A percentile compares a stretch with the other conserved stretches of the same genome.
Conservation (phyloP, 2,797 vertebrate genomes). For the Lepilemur septentrionalis region DNA sequence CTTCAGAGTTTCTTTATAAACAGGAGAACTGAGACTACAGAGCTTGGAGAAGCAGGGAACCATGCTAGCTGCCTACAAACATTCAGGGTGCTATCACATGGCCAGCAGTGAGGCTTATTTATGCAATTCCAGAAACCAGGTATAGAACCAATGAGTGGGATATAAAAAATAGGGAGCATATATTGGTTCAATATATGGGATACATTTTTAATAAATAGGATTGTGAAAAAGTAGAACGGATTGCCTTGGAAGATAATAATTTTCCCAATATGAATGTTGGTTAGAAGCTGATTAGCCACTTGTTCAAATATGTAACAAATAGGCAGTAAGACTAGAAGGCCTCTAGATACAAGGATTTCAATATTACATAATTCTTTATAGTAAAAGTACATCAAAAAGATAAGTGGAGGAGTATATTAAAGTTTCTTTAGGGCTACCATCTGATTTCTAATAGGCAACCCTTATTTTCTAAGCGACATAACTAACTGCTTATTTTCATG, state of each 20-base stretch:
- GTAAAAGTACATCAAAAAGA: neutral
- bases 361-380: neutral
- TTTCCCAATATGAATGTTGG: neutral
- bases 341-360: neutral
- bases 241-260: neutral
- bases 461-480: neutral
- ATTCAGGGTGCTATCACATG: neutral
- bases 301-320: neutral
- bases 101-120: neutral
- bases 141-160: neutral
- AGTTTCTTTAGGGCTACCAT: neutral
- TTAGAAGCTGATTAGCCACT: constrained; percentile 18
- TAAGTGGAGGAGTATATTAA: neutral
- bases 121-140: neutral
- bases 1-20: neutral
- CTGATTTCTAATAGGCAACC: neutral
- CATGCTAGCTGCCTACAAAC: neutral
- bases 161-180: neutral
- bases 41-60: neutral
- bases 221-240: neutral
- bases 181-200: neutral
- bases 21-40: neutral
- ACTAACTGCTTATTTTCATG: neutral
- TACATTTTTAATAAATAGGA: constrained; percentile 19
- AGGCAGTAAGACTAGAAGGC: neutral